phyloP scores from a whole-genome alignment of 64 coral and sea anemone genomes.

The Actinia tenebrosa region DNA sequence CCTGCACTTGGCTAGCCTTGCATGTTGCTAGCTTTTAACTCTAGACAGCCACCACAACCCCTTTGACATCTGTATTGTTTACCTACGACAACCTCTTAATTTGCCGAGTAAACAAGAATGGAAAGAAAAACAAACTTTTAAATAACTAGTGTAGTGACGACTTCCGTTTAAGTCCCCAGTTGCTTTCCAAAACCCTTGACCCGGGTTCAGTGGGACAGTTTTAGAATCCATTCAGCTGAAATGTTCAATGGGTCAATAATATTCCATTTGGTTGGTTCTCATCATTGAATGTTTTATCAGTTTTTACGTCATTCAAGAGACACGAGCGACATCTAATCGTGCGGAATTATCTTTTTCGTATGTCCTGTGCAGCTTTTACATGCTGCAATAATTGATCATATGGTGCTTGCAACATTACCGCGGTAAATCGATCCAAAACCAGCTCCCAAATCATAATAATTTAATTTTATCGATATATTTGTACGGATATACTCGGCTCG shows the following conservation, averaged over 20 bases:
- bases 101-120: slow-evolving; percentile 7
- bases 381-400: too few relatives aligned
- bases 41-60: not conserved
- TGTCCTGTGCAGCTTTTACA: not conserved
- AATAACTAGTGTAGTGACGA: slow-evolving; percentile 12
- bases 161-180: not conserved
- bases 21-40: slow-evolving; percentile 10
- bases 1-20: not conserved
- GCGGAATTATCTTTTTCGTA: not conserved
- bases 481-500: too few relatives aligned
- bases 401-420: too few relatives aligned
- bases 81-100: not conserved
- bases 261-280: slow-evolving; percentile 5
- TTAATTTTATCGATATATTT: too few relatives aligned
- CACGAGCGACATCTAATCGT: not conserved
- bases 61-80: not conserved
- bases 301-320: not conserved
- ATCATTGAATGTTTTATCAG: slow-evolving; percentile 7
- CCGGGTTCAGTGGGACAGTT: not conserved
- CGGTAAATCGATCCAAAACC: too few relatives aligned
- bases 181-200: slow-evolving; percentile 8
- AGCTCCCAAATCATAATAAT: too few relatives aligned
- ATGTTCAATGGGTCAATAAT: not conserved
- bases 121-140: slow-evolving; percentile 16
- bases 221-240: not conserved